phyloP scores from a whole-genome alignment of 2,888 invertebrate species.

The Caenorhabditis sinica region DNA sequence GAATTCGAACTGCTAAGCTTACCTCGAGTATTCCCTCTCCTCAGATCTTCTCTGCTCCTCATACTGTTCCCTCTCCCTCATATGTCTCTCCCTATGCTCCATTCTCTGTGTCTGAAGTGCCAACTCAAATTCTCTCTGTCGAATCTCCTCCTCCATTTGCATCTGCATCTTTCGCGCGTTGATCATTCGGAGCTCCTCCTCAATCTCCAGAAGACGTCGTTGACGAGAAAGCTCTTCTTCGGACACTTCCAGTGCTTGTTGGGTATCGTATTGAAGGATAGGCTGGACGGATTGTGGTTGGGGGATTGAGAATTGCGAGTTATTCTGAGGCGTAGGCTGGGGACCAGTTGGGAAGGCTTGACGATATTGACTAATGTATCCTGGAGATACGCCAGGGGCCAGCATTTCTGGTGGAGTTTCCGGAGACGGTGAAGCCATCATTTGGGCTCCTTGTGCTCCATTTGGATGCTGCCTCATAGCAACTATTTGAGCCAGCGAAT shows the following conservation, averaged over 20 bases:
- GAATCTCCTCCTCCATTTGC: slow-evolving; percentile 36
- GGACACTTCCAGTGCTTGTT: slow-evolving; percentile 12
- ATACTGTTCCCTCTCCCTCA: background rate
- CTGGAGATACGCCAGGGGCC: background rate
- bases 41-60: background rate
- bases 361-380: slow-evolving; percentile 1
- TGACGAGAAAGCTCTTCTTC: slow-evolving; percentile 30
- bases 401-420: background rate
- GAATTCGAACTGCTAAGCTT: too few species aligned
- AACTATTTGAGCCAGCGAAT: too few species aligned
- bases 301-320: background rate
- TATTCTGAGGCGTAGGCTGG: background rate
- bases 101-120: background rate
- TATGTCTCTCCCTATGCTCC: background rate
- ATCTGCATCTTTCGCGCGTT: slow-evolving; percentile 19
- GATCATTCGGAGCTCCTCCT: slow-evolving; percentile 28
- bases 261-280: too few species aligned
- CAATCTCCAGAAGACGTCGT: slow-evolving; percentile 36
- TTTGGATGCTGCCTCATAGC: background rate
- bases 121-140: slow-evolving; percentile 25
- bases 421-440: background rate
- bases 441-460: background rate
- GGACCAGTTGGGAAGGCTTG: background rate
- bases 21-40: background rate
- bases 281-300: background rate